These are phyloP conservation scores for Boloria euphrosyne DNA, from an alignment of 2,888 invertebrate species.

Conservation along the genomic window DNA sequence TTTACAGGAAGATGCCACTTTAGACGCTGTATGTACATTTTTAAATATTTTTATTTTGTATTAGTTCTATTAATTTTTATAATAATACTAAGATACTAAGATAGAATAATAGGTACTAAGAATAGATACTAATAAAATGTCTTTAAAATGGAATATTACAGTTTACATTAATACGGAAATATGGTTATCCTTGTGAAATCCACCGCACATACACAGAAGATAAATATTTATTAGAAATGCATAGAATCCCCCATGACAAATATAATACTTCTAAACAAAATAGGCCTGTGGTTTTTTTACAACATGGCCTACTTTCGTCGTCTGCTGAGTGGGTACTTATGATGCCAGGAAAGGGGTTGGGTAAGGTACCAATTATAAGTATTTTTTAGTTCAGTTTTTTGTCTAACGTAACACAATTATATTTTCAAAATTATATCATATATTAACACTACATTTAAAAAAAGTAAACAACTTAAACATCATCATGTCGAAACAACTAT, in stretches of 20 bases:
- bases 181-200: conserved; percentile 88
- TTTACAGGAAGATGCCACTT: conserved; percentile 60
- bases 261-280: conserved; percentile 44
- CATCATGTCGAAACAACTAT: no score
- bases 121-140: background rate
- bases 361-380: conserved; percentile 49
- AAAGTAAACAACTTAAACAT: no score
- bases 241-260: conserved; percentile 87
- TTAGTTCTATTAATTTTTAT: no score
- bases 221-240: conserved; percentile 90
- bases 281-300: conserved; percentile 85
- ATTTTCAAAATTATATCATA: no score
- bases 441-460: no score
- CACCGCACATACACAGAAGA: conserved; percentile 89
- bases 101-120: no score
- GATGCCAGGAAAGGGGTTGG: conserved; percentile 84
- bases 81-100: no score
- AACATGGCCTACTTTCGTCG: conserved; percentile 91
- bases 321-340: conserved; percentile 91
- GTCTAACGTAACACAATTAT: no score
- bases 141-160: conserved; percentile 39
- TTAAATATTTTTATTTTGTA: no score
- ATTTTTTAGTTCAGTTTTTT: background rate
- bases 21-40: conserved; percentile 65
- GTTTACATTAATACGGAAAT: conserved; percentile 70